Evolutionary conservation across 2,113 vertebrate genomes (phyloP).

Genomic region (Rhinopomastus cyanomelas): DNA sequence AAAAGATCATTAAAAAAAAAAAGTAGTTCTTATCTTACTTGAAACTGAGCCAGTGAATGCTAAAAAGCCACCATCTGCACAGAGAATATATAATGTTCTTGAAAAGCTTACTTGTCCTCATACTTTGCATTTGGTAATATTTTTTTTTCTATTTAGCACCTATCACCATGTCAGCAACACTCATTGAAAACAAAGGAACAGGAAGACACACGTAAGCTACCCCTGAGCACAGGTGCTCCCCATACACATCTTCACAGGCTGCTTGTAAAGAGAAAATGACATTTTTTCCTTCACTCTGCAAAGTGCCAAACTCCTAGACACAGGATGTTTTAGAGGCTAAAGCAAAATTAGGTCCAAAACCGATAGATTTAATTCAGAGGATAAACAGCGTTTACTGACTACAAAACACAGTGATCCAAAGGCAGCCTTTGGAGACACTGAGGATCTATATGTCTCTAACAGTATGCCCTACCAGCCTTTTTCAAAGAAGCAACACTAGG

Average conservation of each 20-base stretch:
- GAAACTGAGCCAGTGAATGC: not conserved
- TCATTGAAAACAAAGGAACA: slow-evolving; percentile 9
- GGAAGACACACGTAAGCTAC: slow-evolving; percentile 15
- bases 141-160: slow-evolving; percentile 24
- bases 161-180: not conserved
- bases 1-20: not conserved
- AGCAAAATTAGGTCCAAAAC: not conserved
- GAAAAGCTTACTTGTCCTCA: slow-evolving; percentile 9
- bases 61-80: not conserved
- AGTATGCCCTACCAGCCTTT: not conserved
- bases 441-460: not conserved
- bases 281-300: not conserved
- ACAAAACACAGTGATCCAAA: not conserved
- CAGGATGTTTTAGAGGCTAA: not conserved
- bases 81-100: slow-evolving; percentile 2
- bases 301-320: not conserved
- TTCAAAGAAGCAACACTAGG: not conserved
- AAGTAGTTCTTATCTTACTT: not conserved
- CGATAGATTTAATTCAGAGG: not conserved
- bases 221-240: slow-evolving; percentile 11
- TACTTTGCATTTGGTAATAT: not conserved
- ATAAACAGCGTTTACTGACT: not conserved
- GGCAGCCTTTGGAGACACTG: not conserved
- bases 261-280: not conserved
- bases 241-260: not conserved